Percentiles rank a stretch among this genome's conserved stretches.
Conservation (phyloP, 2,888 invertebrate species). For the Falcaria lacertinaria region DNA sequence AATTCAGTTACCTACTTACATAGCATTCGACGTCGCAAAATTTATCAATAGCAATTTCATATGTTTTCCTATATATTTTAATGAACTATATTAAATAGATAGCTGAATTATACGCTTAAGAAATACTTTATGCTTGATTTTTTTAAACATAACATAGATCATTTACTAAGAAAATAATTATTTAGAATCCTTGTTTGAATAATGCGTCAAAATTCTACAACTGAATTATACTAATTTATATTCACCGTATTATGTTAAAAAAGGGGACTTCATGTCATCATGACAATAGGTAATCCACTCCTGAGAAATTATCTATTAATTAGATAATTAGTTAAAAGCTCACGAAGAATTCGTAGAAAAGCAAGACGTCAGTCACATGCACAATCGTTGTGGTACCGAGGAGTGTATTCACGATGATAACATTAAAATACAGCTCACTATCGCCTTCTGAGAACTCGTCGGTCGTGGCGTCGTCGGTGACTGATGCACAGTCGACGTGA, state of each 20-base stretch:
- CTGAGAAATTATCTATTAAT: conserved; percentile 6
- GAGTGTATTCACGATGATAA: conserved; percentile 69
- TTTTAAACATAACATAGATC: no score
- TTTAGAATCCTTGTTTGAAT: no score
- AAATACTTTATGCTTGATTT: no score
- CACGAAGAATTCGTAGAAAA: conserved; percentile 55
- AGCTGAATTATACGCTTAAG: no score
- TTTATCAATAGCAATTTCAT: neutral
- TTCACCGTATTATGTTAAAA: no score
- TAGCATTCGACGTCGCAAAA: neutral
- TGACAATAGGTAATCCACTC: conserved; percentile 12
- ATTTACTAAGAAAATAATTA: no score
- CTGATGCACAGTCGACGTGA: conserved; percentile 32
- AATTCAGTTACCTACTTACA: neutral
- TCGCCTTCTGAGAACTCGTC: conserved; percentile 68
- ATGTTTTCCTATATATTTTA: no score
- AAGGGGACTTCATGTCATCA: conserved; percentile 1
- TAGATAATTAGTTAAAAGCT: conserved; percentile 46
- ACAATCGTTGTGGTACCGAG: conserved; percentile 65
- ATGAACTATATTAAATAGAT: no score
- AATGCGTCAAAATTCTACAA: no score
- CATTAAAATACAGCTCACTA: conserved; percentile 71
- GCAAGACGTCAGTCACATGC: conserved; percentile 45
- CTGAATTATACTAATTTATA: no score
- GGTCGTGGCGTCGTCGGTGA: conserved; percentile 34